Evolutionary conservation across 2,797 vertebrate genomes (phyloP).

Genomic region (Peromyscus attwateri): DNA sequence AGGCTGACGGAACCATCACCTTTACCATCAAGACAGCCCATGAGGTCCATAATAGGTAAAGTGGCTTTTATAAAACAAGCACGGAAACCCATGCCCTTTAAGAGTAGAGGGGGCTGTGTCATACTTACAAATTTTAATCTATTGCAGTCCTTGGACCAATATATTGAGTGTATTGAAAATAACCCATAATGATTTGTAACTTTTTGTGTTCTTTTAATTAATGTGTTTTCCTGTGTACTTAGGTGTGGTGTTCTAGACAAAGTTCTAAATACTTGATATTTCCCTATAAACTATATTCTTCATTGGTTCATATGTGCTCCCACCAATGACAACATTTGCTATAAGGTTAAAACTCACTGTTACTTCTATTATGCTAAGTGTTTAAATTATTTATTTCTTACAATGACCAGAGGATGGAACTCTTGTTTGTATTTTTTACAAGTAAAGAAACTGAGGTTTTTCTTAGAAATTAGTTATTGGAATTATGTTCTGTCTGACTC

Average conservation of each 20-base stretch:
- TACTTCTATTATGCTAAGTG: background rate
- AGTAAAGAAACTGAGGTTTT: background rate
- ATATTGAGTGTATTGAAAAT: background rate
- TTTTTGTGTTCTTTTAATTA: background rate
- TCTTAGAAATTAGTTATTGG: background rate
- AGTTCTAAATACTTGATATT: background rate
- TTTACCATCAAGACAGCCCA: background rate
- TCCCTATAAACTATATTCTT: background rate
- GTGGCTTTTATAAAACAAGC: constrained; percentile 12
- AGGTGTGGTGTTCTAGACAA: background rate
- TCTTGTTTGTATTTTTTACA: background rate
- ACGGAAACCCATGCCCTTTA: background rate
- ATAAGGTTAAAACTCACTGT: background rate
- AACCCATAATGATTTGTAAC: background rate
- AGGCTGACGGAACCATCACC: background rate
- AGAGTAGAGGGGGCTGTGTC: background rate
- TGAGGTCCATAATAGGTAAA: background rate
- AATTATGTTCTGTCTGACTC: background rate
- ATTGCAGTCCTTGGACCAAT: background rate
- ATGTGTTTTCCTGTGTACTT: background rate
- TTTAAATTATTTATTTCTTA: background rate
- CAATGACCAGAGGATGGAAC: background rate
- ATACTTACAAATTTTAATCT: background rate
- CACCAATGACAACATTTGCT: background rate
- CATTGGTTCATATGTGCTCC: background rate